These are phyloP conservation scores for Cerceris rybyensis DNA, from an alignment of 2,888 invertebrate genomes.

Conservation along the genomic window DNA sequence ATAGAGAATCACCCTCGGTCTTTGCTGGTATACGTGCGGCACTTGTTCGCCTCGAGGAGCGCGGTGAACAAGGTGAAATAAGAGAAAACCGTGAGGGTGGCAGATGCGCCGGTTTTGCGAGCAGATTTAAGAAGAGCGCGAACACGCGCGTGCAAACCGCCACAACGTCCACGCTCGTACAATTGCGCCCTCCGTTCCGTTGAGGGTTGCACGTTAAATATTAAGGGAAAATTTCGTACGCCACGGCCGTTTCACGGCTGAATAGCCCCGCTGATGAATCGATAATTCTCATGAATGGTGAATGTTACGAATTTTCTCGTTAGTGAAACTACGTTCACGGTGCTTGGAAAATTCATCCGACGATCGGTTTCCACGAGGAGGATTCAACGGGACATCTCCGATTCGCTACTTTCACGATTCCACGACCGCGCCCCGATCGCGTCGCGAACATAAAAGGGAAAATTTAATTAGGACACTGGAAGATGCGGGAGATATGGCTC, in stretches of 20 bases:
- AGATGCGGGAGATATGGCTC: neutral
- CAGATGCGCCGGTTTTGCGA: constrained; percentile 42
- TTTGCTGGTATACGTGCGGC: constrained; percentile 30
- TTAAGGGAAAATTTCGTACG: constrained; percentile 41
- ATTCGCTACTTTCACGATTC: neutral
- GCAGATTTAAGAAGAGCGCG: constrained; percentile 46
- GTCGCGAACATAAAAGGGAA: neutral
- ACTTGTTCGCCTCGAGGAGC: constrained; percentile 39
- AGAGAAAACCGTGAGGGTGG: constrained; percentile 47
- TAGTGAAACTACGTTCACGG: constrained; percentile 2
- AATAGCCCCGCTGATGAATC: constrained; percentile 51
- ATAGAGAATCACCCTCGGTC: neutral
- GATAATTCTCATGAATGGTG: constrained; percentile 55
- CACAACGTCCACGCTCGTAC: neutral
- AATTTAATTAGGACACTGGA: constrained; percentile 9
- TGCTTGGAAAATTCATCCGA: constrained; percentile 7
- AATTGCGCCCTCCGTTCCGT: neutral
- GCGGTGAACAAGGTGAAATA: constrained; percentile 43
- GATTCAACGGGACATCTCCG: neutral
- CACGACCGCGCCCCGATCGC: neutral
- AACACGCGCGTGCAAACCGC: neutral
- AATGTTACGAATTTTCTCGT: constrained; percentile 34
- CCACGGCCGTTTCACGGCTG: constrained; percentile 23
- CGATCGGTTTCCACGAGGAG: too few species aligned
- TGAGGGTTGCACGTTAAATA: constrained; percentile 37